Evolutionary conservation across 2,888 invertebrate species (phyloP).

Genomic region (Kryphioiulus occultus): DNA sequence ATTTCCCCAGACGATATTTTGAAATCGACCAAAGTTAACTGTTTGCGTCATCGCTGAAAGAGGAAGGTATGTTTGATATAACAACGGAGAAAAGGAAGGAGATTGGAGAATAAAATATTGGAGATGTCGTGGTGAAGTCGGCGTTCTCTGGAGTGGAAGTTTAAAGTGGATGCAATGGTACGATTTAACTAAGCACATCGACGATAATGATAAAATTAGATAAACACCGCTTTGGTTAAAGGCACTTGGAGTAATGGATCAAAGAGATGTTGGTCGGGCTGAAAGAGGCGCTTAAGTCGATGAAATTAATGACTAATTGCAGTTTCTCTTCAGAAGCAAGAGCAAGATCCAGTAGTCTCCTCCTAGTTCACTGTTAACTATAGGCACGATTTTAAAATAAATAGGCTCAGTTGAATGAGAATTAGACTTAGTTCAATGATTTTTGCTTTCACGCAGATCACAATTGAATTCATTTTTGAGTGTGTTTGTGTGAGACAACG

Average conservation of each 20-base stretch:
- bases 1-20: background rate
- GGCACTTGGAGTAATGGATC: constrained; percentile 22
- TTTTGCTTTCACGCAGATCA: background rate
- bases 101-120: background rate
- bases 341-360: background rate
- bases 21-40: background rate
- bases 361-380: background rate
- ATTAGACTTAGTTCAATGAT: background rate
- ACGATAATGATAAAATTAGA: constrained; percentile 4
- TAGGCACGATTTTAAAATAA: background rate
- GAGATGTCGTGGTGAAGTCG: background rate
- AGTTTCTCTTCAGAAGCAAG: background rate
- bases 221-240: constrained; percentile 7
- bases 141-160: background rate
- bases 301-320: constrained; percentile 16
- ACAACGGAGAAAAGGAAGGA: background rate
- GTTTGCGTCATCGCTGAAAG: background rate
- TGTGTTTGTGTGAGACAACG: background rate
- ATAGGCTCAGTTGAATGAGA: background rate
- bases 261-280: constrained; percentile 11
- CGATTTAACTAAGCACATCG: constrained; percentile 1
- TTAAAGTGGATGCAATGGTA: constrained; percentile 8
- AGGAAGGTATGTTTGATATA: background rate
- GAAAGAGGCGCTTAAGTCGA: background rate
- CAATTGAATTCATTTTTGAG: background rate